Percentiles rank a stretch among this genome's conserved stretches.
Conservation (phyloP, 2,113 vertebrate genomes). For the Arizona elegans region DNA sequence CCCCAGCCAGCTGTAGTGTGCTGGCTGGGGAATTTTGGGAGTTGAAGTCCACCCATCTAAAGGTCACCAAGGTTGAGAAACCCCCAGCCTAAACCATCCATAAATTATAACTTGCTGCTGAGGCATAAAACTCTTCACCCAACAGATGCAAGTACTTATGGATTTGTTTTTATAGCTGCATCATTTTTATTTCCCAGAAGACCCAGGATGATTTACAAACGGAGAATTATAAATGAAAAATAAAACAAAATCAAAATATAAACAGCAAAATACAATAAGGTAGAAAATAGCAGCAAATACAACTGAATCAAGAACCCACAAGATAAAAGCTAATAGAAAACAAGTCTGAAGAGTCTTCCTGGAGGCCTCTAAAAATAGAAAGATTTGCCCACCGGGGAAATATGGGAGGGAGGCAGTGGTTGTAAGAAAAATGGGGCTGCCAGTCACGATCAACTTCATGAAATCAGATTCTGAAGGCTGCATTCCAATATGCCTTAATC, state of each 20-base stretch:
- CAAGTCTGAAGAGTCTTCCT: background rate
- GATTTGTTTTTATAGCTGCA: background rate
- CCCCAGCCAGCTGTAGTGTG: too few relatives aligned
- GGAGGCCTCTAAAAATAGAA: background rate
- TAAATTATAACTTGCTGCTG: background rate
- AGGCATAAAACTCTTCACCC: background rate
- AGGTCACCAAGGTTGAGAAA: background rate
- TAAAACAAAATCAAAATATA: background rate
- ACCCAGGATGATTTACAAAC: background rate
- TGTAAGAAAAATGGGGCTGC: background rate
- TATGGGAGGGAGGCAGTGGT: too few relatives aligned
- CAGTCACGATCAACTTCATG: background rate
- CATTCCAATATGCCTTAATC: background rate
- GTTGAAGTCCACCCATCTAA: background rate
- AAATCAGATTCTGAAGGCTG: background rate
- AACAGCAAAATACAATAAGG: background rate
- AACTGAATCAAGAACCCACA: background rate
- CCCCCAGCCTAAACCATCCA: background rate
- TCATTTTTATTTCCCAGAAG: background rate
- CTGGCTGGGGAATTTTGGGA: background rate
- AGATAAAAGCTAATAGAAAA: background rate
- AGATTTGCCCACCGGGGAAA: background rate
- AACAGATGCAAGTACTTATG: background rate
- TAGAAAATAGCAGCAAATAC: background rate
- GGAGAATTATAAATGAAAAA: background rate